These are phyloP conservation scores for Ficedula albicollis DNA, from an alignment of 2,797 vertebrate species.

Conservation along the genomic window DNA sequence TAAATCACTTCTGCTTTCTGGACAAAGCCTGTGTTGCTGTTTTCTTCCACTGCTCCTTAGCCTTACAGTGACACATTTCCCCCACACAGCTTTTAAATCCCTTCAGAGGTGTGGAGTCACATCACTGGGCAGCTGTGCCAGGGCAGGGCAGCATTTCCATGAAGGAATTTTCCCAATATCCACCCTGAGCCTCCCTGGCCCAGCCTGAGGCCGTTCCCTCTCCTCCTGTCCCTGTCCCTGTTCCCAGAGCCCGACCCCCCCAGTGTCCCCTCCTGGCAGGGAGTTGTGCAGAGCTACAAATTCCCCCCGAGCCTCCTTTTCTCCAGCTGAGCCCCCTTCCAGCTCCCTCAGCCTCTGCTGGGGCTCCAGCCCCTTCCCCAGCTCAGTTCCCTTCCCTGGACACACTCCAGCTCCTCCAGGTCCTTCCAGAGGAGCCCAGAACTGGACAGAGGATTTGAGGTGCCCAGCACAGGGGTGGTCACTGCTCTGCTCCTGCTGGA, in stretches of 20 bases:
- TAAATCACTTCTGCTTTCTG: no score
- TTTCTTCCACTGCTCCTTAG: no score
- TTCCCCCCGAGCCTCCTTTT: neutral
- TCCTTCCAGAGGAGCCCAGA: neutral
- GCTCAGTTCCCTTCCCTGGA: rapidly evolving
- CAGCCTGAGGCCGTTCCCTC: neutral
- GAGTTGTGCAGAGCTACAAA: neutral
- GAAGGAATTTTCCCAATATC: neutral
- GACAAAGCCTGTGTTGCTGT: no score
- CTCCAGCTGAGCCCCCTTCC: neutral
- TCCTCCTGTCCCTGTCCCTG: neutral
- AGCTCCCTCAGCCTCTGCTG: neutral
- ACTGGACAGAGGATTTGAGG: neutral
- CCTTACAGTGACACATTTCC: no score
- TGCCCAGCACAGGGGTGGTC: neutral
- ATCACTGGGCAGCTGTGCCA: neutral
- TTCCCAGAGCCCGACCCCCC: neutral
- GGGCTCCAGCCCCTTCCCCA: neutral
- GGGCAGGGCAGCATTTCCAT: neutral
- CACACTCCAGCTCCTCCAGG: rapidly evolving
- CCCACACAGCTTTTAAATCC: rapidly evolving
- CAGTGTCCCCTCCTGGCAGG: neutral
- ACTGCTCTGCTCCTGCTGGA: neutral
- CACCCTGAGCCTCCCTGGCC: rapidly evolving
- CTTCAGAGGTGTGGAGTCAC: neutral